A percentile compares a stretch with the other conserved stretches of the same genome.
phyloP scores from a whole-genome alignment of 1,140 invertebrate genomes.

The Bombus turneri region DNA sequence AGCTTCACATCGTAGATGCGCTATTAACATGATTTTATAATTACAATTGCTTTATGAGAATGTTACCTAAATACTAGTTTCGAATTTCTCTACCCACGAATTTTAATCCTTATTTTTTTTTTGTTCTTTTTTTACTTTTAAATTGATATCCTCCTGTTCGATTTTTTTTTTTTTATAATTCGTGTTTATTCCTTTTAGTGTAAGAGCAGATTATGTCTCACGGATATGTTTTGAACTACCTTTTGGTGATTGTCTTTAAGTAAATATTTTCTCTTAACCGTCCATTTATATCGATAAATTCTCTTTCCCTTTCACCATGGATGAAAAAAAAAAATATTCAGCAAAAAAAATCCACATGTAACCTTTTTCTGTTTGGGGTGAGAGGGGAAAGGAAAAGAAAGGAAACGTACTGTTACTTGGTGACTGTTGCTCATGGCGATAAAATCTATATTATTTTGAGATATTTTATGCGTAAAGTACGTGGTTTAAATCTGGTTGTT shows the following conservation, averaged over 20 bases:
- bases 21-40: conserved; percentile 61
- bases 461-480: neutral
- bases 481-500: neutral
- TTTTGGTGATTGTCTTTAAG: conserved; percentile 69
- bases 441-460: neutral
- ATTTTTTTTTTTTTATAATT: neutral
- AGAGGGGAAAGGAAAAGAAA: neutral
- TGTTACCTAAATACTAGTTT: conserved; percentile 57
- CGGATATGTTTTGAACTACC: conserved; percentile 69
- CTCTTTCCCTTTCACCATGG: neutral
- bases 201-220: conserved; percentile 56
- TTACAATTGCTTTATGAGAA: conserved; percentile 63
- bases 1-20: conserved; percentile 54
- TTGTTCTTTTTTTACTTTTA: neutral
- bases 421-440: neutral
- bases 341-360: conserved; percentile 7
- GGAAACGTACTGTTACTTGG: neutral
- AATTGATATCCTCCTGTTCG: conserved; percentile 21
- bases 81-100: conserved; percentile 48
- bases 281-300: conserved; percentile 12
- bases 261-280: conserved; percentile 22
- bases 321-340: conserved; percentile 9
- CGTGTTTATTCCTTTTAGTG: neutral
- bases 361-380: neutral
- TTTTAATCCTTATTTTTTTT: neutral